Percentiles rank a stretch among this genome's conserved stretches.
phyloP scores from a whole-genome alignment of 1,140 invertebrate species.

The Aphidius ervi region DNA sequence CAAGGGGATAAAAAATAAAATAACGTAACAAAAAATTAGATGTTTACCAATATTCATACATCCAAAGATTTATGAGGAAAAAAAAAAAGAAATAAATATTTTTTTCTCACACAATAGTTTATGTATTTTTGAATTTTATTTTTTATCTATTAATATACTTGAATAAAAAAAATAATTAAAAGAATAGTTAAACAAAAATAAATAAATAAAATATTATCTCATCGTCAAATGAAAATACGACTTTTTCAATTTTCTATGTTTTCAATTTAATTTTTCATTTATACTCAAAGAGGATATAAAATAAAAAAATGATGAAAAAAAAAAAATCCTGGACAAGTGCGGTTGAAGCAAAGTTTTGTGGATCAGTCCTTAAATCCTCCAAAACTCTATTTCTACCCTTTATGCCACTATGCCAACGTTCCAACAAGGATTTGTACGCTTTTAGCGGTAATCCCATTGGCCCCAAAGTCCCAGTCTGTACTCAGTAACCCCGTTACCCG shows the following conservation, averaged over 20 bases:
- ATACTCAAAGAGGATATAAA: neutral
- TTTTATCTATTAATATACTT: neutral
- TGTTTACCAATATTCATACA: no score
- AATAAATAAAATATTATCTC: neutral
- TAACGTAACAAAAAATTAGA: no score
- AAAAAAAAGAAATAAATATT: conserved; percentile 27
- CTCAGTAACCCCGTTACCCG: conserved; percentile 7
- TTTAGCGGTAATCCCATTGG: conserved; percentile 40
- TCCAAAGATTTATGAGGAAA: conserved; percentile 25
- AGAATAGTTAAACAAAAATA: neutral
- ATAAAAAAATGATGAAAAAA: neutral
- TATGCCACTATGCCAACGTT: conserved; percentile 23
- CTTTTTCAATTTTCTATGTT: neutral
- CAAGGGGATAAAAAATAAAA: no score
- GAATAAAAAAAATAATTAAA: neutral
- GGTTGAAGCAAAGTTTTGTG: conserved; percentile 28
- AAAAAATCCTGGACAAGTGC: conserved; percentile 1
- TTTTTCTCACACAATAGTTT: no score
- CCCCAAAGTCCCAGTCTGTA: conserved; percentile 17
- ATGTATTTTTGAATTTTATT: no score
- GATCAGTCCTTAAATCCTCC: conserved; percentile 29
- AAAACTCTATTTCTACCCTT: conserved; percentile 29
- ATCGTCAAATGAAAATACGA: neutral
- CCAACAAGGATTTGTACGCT: conserved; percentile 44
- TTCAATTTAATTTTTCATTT: neutral